Evolutionary conservation across 2,113 vertebrate genomes (phyloP).

Genomic region (Boleophthalmus pectinirostris): DNA sequence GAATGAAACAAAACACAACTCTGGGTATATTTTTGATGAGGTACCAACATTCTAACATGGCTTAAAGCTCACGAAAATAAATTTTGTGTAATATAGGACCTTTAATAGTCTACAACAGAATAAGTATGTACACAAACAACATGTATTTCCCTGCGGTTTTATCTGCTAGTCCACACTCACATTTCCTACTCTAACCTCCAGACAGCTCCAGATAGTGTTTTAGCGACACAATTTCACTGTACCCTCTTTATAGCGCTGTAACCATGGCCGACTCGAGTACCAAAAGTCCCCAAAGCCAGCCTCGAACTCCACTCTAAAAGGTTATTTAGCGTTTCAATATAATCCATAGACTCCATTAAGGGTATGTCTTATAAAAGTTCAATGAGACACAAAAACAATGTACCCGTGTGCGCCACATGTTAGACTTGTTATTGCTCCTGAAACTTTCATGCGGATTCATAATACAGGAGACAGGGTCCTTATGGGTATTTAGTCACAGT

Average conservation of each 20-base stretch:
- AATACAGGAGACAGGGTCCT: constrained; percentile 37
- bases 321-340: constrained; percentile 43
- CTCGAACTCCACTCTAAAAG: constrained; percentile 15
- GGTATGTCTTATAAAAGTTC: constrained; percentile 35
- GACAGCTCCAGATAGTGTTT: not conserved
- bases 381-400: constrained; percentile 42
- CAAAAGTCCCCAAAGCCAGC: not conserved
- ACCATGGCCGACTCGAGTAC: not conserved
- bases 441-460: constrained; percentile 67
- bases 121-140: not conserved
- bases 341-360: constrained; percentile 36
- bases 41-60: too few relatives aligned
- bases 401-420: constrained; percentile 48
- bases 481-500: constrained; percentile 44
- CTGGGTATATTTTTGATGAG: too few relatives aligned
- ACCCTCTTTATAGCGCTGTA: constrained; percentile 10
- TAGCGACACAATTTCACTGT: not conserved
- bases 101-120: not conserved
- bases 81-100: too few relatives aligned
- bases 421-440: constrained; percentile 50
- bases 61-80: too few relatives aligned
- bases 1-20: too few relatives aligned
- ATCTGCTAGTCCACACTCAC: not conserved
- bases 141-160: not conserved
- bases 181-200: not conserved